Evolutionary conservation across 1,140 invertebrate genomes (phyloP), one percentile per base, ranked within the genome.

Genomic region (Pantala flavescens): DNA sequence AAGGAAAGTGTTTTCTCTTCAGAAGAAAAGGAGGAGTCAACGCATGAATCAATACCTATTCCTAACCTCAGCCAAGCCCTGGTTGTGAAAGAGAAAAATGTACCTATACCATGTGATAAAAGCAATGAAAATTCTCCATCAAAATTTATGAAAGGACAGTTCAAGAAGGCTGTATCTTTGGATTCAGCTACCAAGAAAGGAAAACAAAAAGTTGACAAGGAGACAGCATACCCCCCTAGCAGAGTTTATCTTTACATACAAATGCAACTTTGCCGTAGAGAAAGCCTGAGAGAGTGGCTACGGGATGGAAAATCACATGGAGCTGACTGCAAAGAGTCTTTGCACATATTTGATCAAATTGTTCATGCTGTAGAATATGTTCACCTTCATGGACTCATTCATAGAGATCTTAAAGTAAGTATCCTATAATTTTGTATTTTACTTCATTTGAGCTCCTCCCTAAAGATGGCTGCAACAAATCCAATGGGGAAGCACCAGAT

Each of bases 301-400:
- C 83, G 85, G 55, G 73, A 43, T 78, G 83, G 84, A 16, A 83
- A 85, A 77, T 84, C 83, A 49, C 77, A 72, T 24, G 49, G 79
- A 9, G 78, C 88, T 72, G 79, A 89, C 79, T 78, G 82, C 49
- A 77, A 74, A 0, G 79, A 86, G 78, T 85, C 93, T 23, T 84
- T 93, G 24, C 86, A 88, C 73, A 91, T 98, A 75, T 98, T 98
- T 84, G 87, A 90, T 79, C 95, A 99, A 83, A 98, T 99, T 79
- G 89, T 97, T 0, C 87, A 91, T 76, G 97, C 96, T 24, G 95
- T 99, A 10, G 92, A 97, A 76, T 98, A 98, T 84, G 92, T 99
- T 0, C 97, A 99, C 84, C 81, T 90, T 0, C 89, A 91, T 78
- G 92, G 93, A 7, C 86, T 98, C 0, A 98, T 98, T 81, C 96